These are phyloP conservation scores for Cololabis saira DNA, from an alignment of 2,113 vertebrate genomes.

Conservation along the genomic window DNA sequence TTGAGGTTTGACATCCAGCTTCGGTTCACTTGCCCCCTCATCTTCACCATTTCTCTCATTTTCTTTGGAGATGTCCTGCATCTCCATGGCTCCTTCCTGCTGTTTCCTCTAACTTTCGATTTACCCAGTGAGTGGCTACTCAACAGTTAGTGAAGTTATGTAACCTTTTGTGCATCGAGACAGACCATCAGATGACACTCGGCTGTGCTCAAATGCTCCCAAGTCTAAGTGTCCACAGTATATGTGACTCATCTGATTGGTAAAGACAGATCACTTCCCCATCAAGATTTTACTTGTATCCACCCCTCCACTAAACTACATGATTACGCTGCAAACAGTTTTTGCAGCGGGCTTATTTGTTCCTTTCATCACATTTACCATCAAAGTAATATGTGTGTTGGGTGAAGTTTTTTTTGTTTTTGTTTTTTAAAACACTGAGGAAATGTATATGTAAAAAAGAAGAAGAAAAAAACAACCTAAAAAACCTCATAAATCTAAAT, in stretches of 20 bases:
- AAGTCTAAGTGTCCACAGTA: background rate
- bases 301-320: slow-evolving; percentile 16
- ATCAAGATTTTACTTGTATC: background rate
- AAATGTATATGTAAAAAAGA: too few relatives aligned
- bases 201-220: background rate
- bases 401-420: background rate
- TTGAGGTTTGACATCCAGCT: slow-evolving; percentile 37
- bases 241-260: background rate
- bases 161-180: slow-evolving; percentile 5
- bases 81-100: slow-evolving; percentile 53
- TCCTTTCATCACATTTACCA: background rate
- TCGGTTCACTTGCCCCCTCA: background rate
- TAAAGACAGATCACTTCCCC: slow-evolving; percentile 35
- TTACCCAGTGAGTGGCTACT: slow-evolving; percentile 14
- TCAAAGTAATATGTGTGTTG: background rate
- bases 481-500: too few relatives aligned
- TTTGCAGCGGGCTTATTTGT: background rate
- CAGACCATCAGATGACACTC: background rate
- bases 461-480: too few relatives aligned
- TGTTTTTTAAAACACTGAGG: too few relatives aligned
- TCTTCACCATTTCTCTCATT: background rate
- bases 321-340: background rate
- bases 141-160: slow-evolving; percentile 11
- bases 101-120: slow-evolving; percentile 40
- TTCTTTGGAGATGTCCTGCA: slow-evolving; percentile 37